These are phyloP conservation scores for Setipinna tenuifilis DNA, from an alignment of 2,797 vertebrate genomes.

Conservation along the genomic window DNA sequence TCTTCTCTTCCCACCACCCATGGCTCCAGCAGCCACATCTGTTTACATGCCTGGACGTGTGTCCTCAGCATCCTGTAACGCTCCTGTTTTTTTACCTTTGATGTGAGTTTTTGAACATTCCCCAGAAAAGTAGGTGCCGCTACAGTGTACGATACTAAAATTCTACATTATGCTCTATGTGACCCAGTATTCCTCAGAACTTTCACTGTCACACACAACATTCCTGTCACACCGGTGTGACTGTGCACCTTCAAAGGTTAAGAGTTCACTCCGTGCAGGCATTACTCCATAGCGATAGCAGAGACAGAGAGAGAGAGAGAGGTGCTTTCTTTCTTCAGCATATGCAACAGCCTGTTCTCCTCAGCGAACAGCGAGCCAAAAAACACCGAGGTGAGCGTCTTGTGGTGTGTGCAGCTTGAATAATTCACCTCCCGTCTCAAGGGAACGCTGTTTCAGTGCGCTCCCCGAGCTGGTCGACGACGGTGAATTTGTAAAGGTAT, in stretches of 20 bases:
- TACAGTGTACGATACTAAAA: too few species aligned
- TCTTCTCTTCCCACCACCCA: not conserved
- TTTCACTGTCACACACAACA: too few species aligned
- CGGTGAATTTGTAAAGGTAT: not conserved
- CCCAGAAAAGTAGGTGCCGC: too few species aligned
- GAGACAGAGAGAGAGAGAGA: not conserved
- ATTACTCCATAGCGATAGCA: too few species aligned
- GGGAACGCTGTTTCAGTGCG: not conserved
- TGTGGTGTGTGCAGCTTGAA: not conserved
- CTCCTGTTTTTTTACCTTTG: too few species aligned
- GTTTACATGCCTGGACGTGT: not conserved
- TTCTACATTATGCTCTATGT: too few species aligned
- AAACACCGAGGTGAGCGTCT: not conserved
- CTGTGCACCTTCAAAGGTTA: too few species aligned
- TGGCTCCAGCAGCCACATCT: not conserved
- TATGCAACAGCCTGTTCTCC: not conserved
- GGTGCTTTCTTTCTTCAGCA: not conserved
- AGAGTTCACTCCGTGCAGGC: too few species aligned
- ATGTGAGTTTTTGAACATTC: too few species aligned
- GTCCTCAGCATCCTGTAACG: too few species aligned
- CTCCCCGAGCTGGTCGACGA: not conserved
- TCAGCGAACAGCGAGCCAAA: not conserved
- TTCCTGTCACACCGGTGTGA: too few species aligned
- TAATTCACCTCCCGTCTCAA: not conserved
- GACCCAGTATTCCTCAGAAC: too few species aligned